A percentile compares a stretch with the other conserved stretches of the same genome.
Evolutionary conservation across 92 coral and sea anemone species (phyloP).

Genomic region (Porites lobata): DNA sequence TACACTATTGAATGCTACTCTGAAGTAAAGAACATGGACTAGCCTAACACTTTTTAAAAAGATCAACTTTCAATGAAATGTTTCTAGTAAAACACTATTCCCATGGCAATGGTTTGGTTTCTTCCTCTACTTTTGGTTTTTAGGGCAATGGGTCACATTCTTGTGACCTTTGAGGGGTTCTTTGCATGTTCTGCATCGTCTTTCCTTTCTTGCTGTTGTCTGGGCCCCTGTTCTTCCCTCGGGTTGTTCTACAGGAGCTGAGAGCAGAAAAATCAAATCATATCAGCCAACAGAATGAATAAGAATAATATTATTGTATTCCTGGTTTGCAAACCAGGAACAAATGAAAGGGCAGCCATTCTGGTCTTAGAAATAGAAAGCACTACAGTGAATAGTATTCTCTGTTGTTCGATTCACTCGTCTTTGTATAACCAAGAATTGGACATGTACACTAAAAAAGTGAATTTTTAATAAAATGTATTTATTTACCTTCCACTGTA

Average conservation of each 20-base stretch:
- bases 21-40: not conserved
- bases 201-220: constrained; percentile 6
- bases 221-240: constrained; percentile 2
- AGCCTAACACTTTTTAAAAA: not conserved
- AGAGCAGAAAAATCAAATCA: not conserved
- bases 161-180: constrained; percentile 2
- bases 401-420: no score
- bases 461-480: not conserved
- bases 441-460: no score
- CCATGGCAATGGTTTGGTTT: constrained; percentile 6
- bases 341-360: constrained; percentile 17
- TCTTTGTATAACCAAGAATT: not conserved
- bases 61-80: not conserved
- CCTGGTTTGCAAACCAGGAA: constrained; percentile 23
- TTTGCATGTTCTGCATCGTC: constrained; percentile 10
- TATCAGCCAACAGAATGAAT: not conserved
- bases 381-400: not conserved
- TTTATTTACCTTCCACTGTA: not conserved
- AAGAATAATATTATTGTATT: constrained; percentile 6
- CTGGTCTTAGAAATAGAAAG: not conserved
- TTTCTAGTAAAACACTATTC: not conserved
- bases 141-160: constrained; percentile 1
- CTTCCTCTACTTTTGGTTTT: constrained; percentile 8
- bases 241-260: constrained; percentile 10
- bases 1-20: not conserved